These are phyloP conservation scores for Drosophila paramelanica DNA, from an alignment of 2,888 invertebrate genomes.

Conservation along the genomic window DNA sequence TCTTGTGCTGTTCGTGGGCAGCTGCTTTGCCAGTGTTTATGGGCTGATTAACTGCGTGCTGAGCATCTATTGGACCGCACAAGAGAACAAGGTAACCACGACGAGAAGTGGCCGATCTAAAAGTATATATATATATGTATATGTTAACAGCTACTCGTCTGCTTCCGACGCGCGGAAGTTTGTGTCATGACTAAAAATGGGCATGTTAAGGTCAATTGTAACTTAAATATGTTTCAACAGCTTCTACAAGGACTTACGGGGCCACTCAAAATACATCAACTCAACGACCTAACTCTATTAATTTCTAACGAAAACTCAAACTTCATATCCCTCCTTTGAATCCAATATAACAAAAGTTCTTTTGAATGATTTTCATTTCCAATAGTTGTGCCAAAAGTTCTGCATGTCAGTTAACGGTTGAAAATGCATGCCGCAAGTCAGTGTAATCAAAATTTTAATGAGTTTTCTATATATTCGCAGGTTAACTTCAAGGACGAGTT, in stretches of 20 bases:
- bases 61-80: slow-evolving; percentile 76
- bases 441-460: neutral
- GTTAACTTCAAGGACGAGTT: slow-evolving; percentile 89
- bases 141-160: slow-evolving; percentile 36
- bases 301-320: slow-evolving; percentile 1
- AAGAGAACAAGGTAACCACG: slow-evolving; percentile 81
- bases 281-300: slow-evolving; percentile 15
- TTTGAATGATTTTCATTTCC: neutral
- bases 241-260: slow-evolving; percentile 32
- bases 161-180: slow-evolving; percentile 4
- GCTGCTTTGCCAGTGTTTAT: slow-evolving; percentile 82
- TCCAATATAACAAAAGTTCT: neutral
- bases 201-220: slow-evolving; percentile 41
- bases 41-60: slow-evolving; percentile 83
- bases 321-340: neutral
- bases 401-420: slow-evolving; percentile 14
- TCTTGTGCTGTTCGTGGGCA: slow-evolving; percentile 87
- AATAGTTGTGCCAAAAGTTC: slow-evolving; percentile 11
- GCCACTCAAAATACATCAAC: slow-evolving; percentile 11
- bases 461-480: slow-evolving; percentile 81
- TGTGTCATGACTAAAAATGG: slow-evolving; percentile 64
- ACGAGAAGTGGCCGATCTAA: slow-evolving; percentile 25
- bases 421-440: neutral
- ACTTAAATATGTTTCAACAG: slow-evolving; percentile 41
- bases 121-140: slow-evolving; percentile 30